Base-by-base conservation (phyloP, 2,797 vertebrate genomes). In the Fundulus diaphanus region DNA sequence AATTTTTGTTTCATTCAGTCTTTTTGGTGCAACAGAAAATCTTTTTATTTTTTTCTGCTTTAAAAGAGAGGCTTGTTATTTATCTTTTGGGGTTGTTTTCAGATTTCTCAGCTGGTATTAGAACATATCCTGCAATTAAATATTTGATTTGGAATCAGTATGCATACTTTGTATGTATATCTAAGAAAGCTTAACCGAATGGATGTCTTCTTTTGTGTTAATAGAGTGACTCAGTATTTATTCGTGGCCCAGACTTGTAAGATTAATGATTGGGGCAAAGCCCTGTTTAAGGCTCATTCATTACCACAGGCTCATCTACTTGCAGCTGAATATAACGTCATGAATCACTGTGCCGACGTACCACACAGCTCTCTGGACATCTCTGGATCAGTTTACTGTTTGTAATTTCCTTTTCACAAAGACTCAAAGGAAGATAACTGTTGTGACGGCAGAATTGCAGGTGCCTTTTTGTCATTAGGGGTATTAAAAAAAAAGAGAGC, bases 201-300 rank as follows among this genome's bases (percentile, higher is more conserved):
- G 74, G 88, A 92, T 86, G 87, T 93, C 92, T 94, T 89, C 88
- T 84, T 94, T 89, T 88, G 82, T 76, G 78, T 78, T 94, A 90
- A 93, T 92, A 89, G 90, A 92, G 90, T 91, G 83, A 90, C 85
- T 92, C 75, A 75, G 78, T 51, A 48, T 80, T 88, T 90, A 80
- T 87, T 68, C 65, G 75, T 71, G 40, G 87, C 77, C 54, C 84
- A 69, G 86, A 89, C 85, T 70, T 72, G 65, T 74, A 92, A 91
- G 92, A 94, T 94, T 93, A 92, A 94, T 92, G 89, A 85, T n/a
- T 77, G 79, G 71, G 87, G 81, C 86, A 87, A 74, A 82, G 86
- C 82, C 87, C 87, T 92, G 85, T 90, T 91, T 87, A 90, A 88
- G 87, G 85, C 89, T 89, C 87, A 85, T 93, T 94, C 91, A 91